Evolutionary conservation across 2,888 invertebrate genomes (phyloP).

Genomic region (Ctena decussata): DNA sequence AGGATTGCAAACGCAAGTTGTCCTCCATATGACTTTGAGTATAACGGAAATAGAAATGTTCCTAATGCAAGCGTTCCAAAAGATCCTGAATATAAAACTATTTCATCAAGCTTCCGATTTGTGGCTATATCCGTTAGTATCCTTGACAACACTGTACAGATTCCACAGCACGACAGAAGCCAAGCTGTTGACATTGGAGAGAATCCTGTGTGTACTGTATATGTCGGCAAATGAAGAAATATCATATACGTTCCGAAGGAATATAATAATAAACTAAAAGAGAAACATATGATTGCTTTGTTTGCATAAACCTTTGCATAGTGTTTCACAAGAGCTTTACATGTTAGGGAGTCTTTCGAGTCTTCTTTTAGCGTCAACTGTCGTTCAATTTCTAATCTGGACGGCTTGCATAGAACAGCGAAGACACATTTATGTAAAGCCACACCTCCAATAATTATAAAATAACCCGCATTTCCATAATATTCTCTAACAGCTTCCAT

Average conservation of each 20-base stretch:
- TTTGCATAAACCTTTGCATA: constrained; percentile 63
- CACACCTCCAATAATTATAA: constrained; percentile 65
- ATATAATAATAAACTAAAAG: constrained; percentile 58
- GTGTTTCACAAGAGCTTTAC: constrained; percentile 33
- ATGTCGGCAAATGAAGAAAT: constrained; percentile 67
- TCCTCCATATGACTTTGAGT: constrained; percentile 54
- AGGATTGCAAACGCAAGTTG: constrained; percentile 59
- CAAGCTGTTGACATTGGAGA: constrained; percentile 42
- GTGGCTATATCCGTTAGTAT: constrained; percentile 56
- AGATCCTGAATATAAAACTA: constrained; percentile 60
- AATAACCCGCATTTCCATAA: constrained; percentile 64
- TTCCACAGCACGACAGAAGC: constrained; percentile 63
- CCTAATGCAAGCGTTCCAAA: constrained; percentile 62
- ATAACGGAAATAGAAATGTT: constrained; percentile 64
- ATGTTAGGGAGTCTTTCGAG: constrained; percentile 21
- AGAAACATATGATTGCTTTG: constrained; percentile 58
- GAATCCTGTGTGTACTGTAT: constrained; percentile 47
- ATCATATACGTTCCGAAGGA: constrained; percentile 69
- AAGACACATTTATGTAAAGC: constrained; percentile 66
- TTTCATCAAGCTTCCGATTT: constrained; percentile 65
- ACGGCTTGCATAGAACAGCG: constrained; percentile 62
- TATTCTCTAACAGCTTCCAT: constrained; percentile 55
- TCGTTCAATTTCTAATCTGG: constrained; percentile 60
- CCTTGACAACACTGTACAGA: constrained; percentile 60
- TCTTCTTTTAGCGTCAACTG: constrained; percentile 40